Evolutionary conservation across 2,113 vertebrate species (phyloP).

Genomic region (Psittacula cyanocephala): DNA sequence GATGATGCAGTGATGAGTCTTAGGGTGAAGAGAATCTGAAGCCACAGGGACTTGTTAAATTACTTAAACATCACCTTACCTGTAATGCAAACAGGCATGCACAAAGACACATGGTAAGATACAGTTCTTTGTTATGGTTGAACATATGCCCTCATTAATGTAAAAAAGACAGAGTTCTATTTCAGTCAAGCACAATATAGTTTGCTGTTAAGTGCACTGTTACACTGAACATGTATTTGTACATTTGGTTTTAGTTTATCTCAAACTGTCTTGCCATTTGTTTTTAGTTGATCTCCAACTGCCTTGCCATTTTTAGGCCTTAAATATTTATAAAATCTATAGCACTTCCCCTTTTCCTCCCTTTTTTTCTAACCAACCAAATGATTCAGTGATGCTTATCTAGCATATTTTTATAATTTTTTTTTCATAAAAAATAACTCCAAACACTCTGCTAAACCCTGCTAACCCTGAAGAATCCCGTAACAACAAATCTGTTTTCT

Average conservation of each 20-base stretch:
- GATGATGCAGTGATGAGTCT: background rate
- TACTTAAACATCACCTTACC: background rate
- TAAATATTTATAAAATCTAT: constrained; percentile 35
- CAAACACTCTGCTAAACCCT: background rate
- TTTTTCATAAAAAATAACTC: background rate
- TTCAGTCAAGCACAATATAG: constrained; percentile 7
- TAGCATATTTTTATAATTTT: background rate
- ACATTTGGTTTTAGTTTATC: constrained; percentile 59
- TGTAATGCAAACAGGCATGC: background rate
- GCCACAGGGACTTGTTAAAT: background rate
- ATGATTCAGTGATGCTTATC: background rate
- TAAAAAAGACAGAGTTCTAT: background rate
- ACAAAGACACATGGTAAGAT: background rate
- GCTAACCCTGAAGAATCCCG: background rate
- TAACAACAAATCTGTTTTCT: background rate
- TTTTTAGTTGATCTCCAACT: constrained; percentile 18
- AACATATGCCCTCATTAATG: background rate
- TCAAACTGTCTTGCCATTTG: constrained; percentile 24
- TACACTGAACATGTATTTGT: constrained; percentile 16
- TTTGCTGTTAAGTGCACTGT: constrained; percentile 34
- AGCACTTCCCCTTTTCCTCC: background rate
- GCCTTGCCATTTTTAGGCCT: constrained; percentile 25
- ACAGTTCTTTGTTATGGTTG: background rate
- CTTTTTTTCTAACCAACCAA: background rate
- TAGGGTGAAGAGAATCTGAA: background rate